Base-by-base conservation (phyloP, 2,797 vertebrate species). In the Crossoptilon crossoptilon region DNA sequence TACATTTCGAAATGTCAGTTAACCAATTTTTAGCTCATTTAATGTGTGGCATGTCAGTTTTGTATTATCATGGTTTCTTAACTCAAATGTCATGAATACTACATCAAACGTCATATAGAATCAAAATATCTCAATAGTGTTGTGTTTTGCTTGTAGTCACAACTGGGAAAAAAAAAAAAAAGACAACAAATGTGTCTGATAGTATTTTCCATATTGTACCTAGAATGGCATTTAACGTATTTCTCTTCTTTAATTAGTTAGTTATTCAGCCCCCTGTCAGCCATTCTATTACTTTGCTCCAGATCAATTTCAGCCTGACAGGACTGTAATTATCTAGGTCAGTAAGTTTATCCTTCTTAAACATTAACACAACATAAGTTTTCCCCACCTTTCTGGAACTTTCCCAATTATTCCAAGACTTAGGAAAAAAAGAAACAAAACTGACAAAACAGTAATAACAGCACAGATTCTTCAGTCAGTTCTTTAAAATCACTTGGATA, bases 291-390 rank as follows among this genome's bases (percentile, higher is more conserved):
- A 90, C 88, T 90, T 90, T 79, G 46, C 84, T 94, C 68, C 90
- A 95, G 88, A 95, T 96, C 94, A 94, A 94, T 96, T 96, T 95
- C 78, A 94, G 78, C 90, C 84, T 95, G 95, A 91, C 93, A 91
- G 88, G 91, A 84, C 91, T 94, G 90, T 94, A 96, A 96, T 96
- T 96, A 95, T 94, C 88, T 94, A 94, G 91, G 94, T 92, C 94
- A 91, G 95, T 96, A 96, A 96, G 93, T 91, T 96, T 96, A 96
- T 94, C 90, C 96, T 93, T 94, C 95, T 96, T 96, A 94, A 96
- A 95, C 93, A 94, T 93, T 95, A 96, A 90, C 91, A 79, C 89
- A 95, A 94, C 77, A 46, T 91, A 94, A 76, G 86, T 94, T 95
- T 94, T 90, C 76, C 82, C 62, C 37, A 87, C 71, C 71, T 91